These are phyloP conservation scores for Hybos culiciformis DNA, from an alignment of 2,888 invertebrate genomes.

Conservation along the genomic window DNA sequence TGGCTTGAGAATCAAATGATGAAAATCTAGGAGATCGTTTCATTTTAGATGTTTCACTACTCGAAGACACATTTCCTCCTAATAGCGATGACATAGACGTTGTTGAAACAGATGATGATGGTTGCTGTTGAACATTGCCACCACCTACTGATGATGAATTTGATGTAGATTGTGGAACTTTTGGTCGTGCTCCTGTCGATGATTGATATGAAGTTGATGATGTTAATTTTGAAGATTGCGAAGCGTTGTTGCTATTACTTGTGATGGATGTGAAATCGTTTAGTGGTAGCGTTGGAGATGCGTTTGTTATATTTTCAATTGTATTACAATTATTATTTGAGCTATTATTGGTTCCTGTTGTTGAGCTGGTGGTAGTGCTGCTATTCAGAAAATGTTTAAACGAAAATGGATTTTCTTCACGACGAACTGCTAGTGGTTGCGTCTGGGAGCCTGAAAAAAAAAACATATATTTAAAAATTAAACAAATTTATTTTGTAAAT, in stretches of 20 bases:
- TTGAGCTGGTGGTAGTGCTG: constrained; percentile 29
- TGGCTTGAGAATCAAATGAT: constrained; percentile 36
- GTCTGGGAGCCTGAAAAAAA: not conserved
- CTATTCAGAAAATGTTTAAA: constrained; percentile 72
- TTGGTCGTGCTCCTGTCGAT: constrained; percentile 62
- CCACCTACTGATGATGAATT: constrained; percentile 21
- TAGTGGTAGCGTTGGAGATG: constrained; percentile 9
- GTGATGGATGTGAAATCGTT: constrained; percentile 7
- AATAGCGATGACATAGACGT: constrained; percentile 11
- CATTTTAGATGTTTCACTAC: constrained; percentile 27
- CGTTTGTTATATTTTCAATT: constrained; percentile 2
- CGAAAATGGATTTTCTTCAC: constrained; percentile 67
- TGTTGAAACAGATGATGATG: constrained; percentile 12
- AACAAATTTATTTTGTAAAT: not conserved
- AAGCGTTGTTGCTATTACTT: constrained; percentile 1
- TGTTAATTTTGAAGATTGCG: constrained; percentile 4
- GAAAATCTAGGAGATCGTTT: constrained; percentile 35
- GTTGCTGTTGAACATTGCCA: constrained; percentile 6
- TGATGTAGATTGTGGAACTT: constrained; percentile 41
- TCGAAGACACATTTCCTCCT: constrained; percentile 7
- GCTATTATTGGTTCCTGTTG: constrained; percentile 4
- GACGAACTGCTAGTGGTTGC: constrained; percentile 12
- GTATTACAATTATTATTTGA: constrained; percentile 6
- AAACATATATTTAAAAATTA: not conserved
- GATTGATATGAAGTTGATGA: constrained; percentile 18